Conservation (phyloP, 2,113 vertebrate species). For the Tiliqua scincoides region DNA sequence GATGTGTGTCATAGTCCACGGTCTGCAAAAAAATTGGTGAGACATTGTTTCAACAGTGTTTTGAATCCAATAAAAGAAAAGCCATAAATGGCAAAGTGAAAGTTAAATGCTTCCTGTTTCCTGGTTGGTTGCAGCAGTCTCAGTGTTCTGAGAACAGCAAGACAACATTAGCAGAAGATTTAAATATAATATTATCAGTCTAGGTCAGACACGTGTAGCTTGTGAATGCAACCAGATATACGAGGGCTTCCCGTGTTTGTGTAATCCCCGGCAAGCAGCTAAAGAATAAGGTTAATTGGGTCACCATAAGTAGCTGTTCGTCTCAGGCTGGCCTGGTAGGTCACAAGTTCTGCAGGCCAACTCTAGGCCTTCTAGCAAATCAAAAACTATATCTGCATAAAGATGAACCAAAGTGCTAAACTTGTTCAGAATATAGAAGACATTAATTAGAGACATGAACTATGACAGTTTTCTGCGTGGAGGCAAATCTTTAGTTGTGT, state of each 20-base stretch:
- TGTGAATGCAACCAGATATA: not conserved
- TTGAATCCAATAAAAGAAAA: too few relatives aligned
- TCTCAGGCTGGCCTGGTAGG: not conserved
- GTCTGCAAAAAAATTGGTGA: not conserved
- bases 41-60: too few relatives aligned
- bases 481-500: conserved; percentile 45
- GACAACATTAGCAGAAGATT: not conserved
- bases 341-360: not conserved
- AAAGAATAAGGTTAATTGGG: not conserved
- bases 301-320: not conserved
- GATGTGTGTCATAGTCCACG: not conserved
- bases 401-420: not conserved
- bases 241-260: not conserved
- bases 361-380: not conserved
- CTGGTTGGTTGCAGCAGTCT: not conserved
- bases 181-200: not conserved
- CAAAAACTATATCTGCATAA: not conserved
- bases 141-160: not conserved
- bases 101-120: not conserved
- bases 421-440: not conserved
- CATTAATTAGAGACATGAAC: too few relatives aligned
- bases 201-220: not conserved
- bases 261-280: not conserved
- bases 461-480: not conserved
- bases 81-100: not conserved